Percentiles rank a stretch among this genome's conserved stretches.
Evolutionary conservation across 2,797 vertebrate species (phyloP).

Genomic region (Dromococcyx pavoninus): DNA sequence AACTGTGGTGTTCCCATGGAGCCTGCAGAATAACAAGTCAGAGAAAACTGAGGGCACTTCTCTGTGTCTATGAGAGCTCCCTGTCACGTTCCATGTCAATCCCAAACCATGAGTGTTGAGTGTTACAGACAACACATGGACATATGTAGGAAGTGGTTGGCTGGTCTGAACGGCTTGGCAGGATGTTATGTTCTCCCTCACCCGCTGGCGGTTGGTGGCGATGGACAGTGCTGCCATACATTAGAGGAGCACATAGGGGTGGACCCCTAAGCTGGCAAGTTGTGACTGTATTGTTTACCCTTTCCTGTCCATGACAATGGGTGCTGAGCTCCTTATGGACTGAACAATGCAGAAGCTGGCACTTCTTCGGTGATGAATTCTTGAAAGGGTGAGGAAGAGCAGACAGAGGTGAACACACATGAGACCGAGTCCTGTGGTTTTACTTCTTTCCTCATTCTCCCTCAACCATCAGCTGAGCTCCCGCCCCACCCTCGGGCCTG

Average conservation of each 20-base stretch:
- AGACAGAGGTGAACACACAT: background rate
- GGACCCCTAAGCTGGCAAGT: background rate
- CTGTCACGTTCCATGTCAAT: rapidly evolving
- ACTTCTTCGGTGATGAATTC: background rate
- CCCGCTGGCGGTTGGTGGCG: background rate
- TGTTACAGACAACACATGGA: background rate
- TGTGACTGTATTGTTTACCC: background rate
- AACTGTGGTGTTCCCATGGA: background rate
- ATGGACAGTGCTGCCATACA: rapidly evolving
- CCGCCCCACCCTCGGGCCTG: rapidly evolving
- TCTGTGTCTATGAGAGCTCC: background rate
- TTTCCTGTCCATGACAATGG: background rate
- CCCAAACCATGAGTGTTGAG: background rate
- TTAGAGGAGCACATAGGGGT: background rate
- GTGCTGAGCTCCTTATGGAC: background rate
- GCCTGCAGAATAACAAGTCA: background rate
- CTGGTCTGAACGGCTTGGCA: background rate
- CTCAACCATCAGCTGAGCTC: background rate
- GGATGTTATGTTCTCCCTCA: background rate
- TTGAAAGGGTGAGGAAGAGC: background rate
- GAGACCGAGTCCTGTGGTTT: background rate
- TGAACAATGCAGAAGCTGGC: background rate
- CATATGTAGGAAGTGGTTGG: background rate
- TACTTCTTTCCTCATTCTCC: background rate
- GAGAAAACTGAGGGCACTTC: background rate